These are phyloP conservation scores for Melitaea athalia DNA, from an alignment of 2,888 invertebrate species.

Conservation along the genomic window DNA sequence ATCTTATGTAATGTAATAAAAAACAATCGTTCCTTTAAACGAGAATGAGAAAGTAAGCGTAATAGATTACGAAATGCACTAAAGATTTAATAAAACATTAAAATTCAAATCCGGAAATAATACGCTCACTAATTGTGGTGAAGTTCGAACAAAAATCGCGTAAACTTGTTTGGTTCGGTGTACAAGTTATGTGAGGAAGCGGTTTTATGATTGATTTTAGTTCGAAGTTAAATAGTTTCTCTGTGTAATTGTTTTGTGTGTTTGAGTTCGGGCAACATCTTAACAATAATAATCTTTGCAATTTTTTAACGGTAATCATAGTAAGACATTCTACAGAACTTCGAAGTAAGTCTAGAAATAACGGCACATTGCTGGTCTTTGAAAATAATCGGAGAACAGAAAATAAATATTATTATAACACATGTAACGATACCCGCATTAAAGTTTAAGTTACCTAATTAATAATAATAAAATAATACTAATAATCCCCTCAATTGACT, in stretches of 20 bases:
- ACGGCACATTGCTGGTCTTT: too few relatives aligned
- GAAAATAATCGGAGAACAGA: too few relatives aligned
- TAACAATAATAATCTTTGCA: too few relatives aligned
- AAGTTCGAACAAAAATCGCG: constrained; percentile 54
- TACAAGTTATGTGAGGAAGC: constrained; percentile 25
- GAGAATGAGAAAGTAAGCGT: constrained; percentile 56
- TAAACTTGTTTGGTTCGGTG: constrained; percentile 50
- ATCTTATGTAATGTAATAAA: constrained; percentile 22
- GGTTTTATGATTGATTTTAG: neutral
- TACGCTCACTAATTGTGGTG: constrained; percentile 22
- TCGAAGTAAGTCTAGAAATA: too few relatives aligned
- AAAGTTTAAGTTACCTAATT: too few relatives aligned
- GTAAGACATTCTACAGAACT: too few relatives aligned
- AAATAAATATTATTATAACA: too few relatives aligned
- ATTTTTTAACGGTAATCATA: too few relatives aligned
- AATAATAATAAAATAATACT: too few relatives aligned
- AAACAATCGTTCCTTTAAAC: constrained; percentile 31
- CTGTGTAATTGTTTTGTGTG: neutral
- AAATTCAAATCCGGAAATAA: constrained; percentile 31
- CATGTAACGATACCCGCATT: too few relatives aligned
- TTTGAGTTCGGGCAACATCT: too few relatives aligned
- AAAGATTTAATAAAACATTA: constrained; percentile 44
- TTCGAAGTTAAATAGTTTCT: neutral
- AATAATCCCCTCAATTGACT: too few relatives aligned
- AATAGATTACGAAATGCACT: constrained; percentile 52